A percentile compares a stretch with the other conserved stretches of the same genome.
Evolutionary conservation across 2,888 invertebrate species (phyloP).

Genomic region (Diarsia brunnea): DNA sequence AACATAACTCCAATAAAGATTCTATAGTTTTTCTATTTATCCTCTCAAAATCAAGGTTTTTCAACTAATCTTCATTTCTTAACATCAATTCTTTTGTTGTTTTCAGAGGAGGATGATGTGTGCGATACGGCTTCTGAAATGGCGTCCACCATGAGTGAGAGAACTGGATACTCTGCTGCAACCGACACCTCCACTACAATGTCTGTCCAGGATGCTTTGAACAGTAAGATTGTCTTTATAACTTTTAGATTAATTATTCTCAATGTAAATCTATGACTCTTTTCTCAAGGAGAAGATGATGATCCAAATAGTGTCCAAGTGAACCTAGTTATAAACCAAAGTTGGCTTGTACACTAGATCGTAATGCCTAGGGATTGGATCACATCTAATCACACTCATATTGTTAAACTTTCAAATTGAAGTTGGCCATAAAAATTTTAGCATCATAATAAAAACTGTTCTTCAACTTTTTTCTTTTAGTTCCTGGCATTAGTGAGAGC

Average conservation of each 20-base stretch:
- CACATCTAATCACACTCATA: no score
- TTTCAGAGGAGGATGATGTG: slow-evolving; percentile 84
- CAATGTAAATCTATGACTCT: not conserved
- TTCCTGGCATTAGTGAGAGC: slow-evolving; percentile 89
- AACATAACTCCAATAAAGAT: not conserved
- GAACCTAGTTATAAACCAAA: no score
- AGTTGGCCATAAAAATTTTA: no score
- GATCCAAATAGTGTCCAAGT: not conserved
- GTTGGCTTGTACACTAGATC: no score
- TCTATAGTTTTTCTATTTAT: not conserved
- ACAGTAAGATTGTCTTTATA: slow-evolving; percentile 77
- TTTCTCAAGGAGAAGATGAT: not conserved
- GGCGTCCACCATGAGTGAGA: slow-evolving; percentile 87
- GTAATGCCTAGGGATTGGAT: no score
- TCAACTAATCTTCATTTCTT: not conserved
- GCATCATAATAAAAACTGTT: not conserved
- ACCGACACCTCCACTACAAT: slow-evolving; percentile 85
- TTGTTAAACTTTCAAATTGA: no score
- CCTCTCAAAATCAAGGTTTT: not conserved
- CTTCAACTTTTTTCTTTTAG: slow-evolving; percentile 69
- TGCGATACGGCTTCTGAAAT: slow-evolving; percentile 85
- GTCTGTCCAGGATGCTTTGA: slow-evolving; percentile 88
- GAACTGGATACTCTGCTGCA: slow-evolving; percentile 85
- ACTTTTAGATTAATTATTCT: not conserved
- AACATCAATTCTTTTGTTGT: not conserved